Evolutionary conservation across 1,140 invertebrate genomes (phyloP).

Genomic region (Eupristina koningsbergeri): DNA sequence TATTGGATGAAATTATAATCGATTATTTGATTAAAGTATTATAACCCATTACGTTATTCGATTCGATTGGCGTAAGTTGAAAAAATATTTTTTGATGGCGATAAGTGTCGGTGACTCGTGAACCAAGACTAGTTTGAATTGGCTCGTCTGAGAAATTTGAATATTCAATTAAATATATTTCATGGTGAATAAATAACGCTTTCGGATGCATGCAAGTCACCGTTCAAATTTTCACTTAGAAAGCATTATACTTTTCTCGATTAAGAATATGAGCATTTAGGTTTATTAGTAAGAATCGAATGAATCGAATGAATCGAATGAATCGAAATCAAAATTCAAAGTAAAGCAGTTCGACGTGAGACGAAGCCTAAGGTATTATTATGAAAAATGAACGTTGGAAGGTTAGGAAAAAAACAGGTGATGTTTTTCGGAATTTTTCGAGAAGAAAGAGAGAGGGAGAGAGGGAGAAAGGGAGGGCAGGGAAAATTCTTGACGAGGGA

Average conservation of each 20-base stretch:
- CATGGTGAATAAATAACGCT: constrained; percentile 30
- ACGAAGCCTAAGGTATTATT: too few species aligned
- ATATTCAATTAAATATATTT: background rate
- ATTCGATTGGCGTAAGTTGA: background rate
- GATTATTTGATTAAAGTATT: background rate
- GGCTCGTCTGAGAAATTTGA: constrained; percentile 14
- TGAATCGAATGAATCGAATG: too few species aligned
- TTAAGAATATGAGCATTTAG: background rate
- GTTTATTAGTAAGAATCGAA: background rate
- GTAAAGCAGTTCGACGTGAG: too few species aligned
- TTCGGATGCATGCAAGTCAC: constrained; percentile 44
- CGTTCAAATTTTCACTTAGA: constrained; percentile 47
- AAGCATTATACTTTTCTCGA: constrained; percentile 49
- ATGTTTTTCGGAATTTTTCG: too few species aligned
- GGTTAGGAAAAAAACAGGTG: too few species aligned
- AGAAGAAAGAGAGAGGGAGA: background rate
- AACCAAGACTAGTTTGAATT: background rate
- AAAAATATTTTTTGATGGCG: background rate
- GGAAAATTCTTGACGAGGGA: too few species aligned
- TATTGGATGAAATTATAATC: too few species aligned
- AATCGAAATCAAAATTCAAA: background rate
- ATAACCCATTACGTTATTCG: background rate
- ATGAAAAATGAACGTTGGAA: too few species aligned
- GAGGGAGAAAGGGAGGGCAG: background rate
- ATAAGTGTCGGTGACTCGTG: background rate